phyloP scores from a whole-genome alignment of 1,140 invertebrate species.

The Zaprionus kolodkinae region DNA sequence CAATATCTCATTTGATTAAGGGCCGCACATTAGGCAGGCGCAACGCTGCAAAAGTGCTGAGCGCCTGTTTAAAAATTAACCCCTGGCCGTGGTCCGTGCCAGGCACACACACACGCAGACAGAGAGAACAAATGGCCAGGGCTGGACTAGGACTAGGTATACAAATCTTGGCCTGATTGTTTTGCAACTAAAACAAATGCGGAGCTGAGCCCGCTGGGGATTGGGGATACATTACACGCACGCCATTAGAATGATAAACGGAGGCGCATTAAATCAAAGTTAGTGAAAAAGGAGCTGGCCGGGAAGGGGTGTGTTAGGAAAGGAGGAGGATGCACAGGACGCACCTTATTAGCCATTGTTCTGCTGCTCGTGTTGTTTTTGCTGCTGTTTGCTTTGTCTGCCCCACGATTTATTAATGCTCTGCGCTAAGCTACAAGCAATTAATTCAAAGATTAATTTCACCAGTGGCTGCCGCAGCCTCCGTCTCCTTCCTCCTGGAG shows the following conservation, averaged over 20 bases:
- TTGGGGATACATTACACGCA: constrained; percentile 71
- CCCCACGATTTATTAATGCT: constrained; percentile 77
- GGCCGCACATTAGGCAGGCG: constrained; percentile 54
- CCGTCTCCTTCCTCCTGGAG: not conserved
- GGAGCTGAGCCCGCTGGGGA: constrained; percentile 43
- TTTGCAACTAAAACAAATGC: constrained; percentile 74
- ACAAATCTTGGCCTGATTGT: constrained; percentile 73
- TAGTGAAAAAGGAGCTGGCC: constrained; percentile 54
- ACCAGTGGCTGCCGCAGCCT: constrained; percentile 65
- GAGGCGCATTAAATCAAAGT: constrained; percentile 81
- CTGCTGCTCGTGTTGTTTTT: constrained; percentile 1
- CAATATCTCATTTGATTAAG: constrained; percentile 75
- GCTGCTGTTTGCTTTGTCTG: constrained; percentile 29
- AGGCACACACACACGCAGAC: constrained; percentile 25
- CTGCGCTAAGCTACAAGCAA: constrained; percentile 79
- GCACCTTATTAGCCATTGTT: constrained; percentile 69
- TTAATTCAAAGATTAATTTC: constrained; percentile 83
- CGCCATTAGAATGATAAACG: constrained; percentile 81
- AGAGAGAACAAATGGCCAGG: constrained; percentile 24
- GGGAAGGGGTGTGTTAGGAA: not conserved
- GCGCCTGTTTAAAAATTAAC: constrained; percentile 68
- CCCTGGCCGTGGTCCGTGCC: constrained; percentile 33
- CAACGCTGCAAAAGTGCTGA: constrained; percentile 47
- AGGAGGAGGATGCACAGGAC: constrained; percentile 27
- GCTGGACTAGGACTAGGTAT: constrained; percentile 33